A percentile compares a stretch with the other conserved stretches of the same genome.
phyloP scores from a whole-genome alignment of 1,140 invertebrate species.

The Philotrypesis tridentata region DNA sequence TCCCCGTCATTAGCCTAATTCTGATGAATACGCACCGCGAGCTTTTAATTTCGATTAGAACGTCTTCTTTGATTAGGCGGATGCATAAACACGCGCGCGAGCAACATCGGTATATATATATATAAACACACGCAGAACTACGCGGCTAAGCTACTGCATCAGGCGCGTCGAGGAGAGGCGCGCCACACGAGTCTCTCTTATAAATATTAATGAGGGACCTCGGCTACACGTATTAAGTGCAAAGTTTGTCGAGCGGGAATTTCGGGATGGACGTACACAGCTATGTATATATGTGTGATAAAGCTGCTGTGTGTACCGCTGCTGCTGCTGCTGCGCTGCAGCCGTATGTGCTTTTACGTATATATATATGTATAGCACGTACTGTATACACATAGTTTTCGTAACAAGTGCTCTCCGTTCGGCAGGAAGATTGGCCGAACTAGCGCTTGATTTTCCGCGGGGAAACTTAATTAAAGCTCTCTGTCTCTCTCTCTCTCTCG shows the following conservation, averaged over 20 bases:
- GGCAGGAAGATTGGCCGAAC: too few species aligned
- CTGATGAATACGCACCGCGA: neutral
- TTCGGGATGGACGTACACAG: constrained; percentile 12
- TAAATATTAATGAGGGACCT: constrained; percentile 28
- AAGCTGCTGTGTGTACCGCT: neutral
- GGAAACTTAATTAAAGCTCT: too few species aligned
- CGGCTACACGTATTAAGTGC: neutral
- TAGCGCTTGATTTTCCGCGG: too few species aligned
- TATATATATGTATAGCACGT: too few species aligned
- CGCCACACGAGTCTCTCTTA: constrained; percentile 6
- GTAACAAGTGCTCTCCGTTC: too few species aligned
- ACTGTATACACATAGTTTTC: too few species aligned
- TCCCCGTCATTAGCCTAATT: constrained; percentile 15
- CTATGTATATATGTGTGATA: too few species aligned
- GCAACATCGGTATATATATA: too few species aligned
- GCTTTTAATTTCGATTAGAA: constrained; percentile 37
- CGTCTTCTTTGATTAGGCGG: neutral
- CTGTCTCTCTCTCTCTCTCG: too few species aligned
- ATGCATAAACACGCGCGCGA: neutral
- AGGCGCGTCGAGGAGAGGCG: too few species aligned
- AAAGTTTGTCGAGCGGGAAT: constrained; percentile 17
- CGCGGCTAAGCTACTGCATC: neutral
- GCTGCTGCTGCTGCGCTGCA: neutral
- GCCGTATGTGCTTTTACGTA: too few species aligned
- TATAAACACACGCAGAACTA: neutral